Conservation (phyloP, 2,888 invertebrate genomes). For the Netelia fuscicornis region DNA sequence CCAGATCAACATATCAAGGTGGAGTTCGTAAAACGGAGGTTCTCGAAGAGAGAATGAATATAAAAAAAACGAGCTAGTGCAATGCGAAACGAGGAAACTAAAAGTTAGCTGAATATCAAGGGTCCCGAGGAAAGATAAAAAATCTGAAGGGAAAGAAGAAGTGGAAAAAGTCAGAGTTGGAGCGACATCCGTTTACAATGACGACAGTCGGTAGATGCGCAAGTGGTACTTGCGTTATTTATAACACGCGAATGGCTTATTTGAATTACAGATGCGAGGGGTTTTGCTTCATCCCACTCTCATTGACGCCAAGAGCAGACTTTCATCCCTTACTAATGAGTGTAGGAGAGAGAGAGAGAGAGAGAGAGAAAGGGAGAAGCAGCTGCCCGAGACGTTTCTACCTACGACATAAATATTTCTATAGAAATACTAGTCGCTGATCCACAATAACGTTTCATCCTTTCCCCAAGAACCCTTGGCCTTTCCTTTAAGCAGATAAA, state of each 20-base stretch:
- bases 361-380: not conserved
- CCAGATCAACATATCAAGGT: constrained; percentile 21
- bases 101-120: constrained; percentile 43
- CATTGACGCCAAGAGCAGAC: constrained; percentile 37
- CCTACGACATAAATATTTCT: constrained; percentile 39
- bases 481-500: constrained; percentile 10
- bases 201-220: constrained; percentile 21
- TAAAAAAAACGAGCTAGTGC: not conserved
- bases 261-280: constrained; percentile 65
- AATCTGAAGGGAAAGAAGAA: constrained; percentile 1
- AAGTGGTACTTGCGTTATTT: constrained; percentile 63
- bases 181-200: constrained; percentile 31
- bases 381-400: constrained; percentile 25
- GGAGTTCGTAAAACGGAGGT: constrained; percentile 20
- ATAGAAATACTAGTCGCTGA: not conserved
- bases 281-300: constrained; percentile 23
- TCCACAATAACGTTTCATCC: constrained; percentile 26
- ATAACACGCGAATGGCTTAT: constrained; percentile 60
- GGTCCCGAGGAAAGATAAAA: constrained; percentile 7
- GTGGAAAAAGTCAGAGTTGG: not conserved
- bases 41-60: not conserved
- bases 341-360: not conserved
- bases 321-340: constrained; percentile 45
- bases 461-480: constrained; percentile 24
- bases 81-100: constrained; percentile 37